Evolutionary conservation across 1,140 invertebrate genomes (phyloP).

Genomic region (Drosophila equinoxialis): DNA sequence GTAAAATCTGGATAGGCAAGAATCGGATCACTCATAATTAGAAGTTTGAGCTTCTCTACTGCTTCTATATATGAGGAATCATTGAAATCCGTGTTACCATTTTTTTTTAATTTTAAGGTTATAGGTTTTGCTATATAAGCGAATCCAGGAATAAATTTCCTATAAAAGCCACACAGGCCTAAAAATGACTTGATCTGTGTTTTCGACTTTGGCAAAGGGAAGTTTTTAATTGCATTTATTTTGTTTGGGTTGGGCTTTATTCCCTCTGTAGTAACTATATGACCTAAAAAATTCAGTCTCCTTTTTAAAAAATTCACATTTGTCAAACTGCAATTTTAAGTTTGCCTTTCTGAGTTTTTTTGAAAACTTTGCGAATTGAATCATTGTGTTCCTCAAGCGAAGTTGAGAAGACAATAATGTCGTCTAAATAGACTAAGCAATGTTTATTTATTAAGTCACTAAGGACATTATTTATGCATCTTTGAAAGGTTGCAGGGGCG

Average conservation of each 20-base stretch:
- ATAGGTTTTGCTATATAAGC: no score
- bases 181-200: not conserved
- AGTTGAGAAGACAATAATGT: not conserved
- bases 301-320: not conserved
- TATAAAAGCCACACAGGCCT: no score
- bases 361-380: not conserved
- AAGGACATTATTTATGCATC: conserved; percentile 5
- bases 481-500: no score
- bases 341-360: conserved; percentile 1
- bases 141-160: no score
- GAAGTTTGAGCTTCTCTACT: not conserved
- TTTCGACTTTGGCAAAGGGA: not conserved
- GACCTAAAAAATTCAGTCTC: no score
- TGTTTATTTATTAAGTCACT: not conserved
- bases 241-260: not conserved
- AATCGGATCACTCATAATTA: not conserved
- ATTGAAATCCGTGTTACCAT: not conserved
- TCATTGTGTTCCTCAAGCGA: not conserved
- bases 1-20: not conserved
- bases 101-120: not conserved
- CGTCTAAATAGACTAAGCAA: not conserved
- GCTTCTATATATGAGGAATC: not conserved
- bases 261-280: not conserved
- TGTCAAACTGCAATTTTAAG: conserved; percentile 1
- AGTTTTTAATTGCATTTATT: not conserved